phyloP scores from a whole-genome alignment of 37 sponge, comb jelly and placozoan species.

The Geodia barretti region DNA sequence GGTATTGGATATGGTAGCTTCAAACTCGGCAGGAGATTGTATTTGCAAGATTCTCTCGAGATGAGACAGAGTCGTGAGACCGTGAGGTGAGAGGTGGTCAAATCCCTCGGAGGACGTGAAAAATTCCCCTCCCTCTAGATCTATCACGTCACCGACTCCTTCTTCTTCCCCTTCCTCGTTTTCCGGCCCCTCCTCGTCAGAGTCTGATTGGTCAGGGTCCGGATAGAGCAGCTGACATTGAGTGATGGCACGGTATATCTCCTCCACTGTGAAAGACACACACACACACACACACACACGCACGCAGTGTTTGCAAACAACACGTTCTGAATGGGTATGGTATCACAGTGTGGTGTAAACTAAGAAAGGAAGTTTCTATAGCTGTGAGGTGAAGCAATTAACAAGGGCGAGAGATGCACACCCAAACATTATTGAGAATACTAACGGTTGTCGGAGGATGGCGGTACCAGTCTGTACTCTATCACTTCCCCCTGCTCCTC shows the following conservation, averaged over 20 bases:
- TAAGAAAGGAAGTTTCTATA: too few relatives aligned
- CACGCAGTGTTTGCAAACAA: neutral
- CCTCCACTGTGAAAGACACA: conserved; percentile 39
- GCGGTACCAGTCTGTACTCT: conserved; percentile 53
- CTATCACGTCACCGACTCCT: neutral
- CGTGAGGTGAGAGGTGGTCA: conserved; percentile 41
- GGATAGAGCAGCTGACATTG: conserved; percentile 78
- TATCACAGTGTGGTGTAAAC: too few relatives aligned
- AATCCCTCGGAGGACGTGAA: conserved; percentile 46
- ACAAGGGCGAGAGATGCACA: too few relatives aligned
- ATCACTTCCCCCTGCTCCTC: conserved; percentile 18
- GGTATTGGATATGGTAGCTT: neutral
- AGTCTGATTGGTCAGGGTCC: conserved; percentile 54
- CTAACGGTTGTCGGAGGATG: conserved; percentile 41
- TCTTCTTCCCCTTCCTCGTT: conserved; percentile 14
- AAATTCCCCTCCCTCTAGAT: conserved; percentile 41
- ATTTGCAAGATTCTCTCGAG: conserved; percentile 29
- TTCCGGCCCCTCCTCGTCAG: conserved; percentile 37
- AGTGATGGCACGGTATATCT: conserved; percentile 50
- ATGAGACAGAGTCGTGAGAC: conserved; percentile 36
- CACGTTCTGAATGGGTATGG: too few relatives aligned
- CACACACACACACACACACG: neutral
- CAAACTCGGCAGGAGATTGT: conserved; percentile 20
- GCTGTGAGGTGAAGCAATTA: too few relatives aligned
- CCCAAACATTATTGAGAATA: neutral